These are phyloP conservation scores for Melanocharis versteri DNA, from an alignment of 2,113 vertebrate species.

Conservation along the genomic window DNA sequence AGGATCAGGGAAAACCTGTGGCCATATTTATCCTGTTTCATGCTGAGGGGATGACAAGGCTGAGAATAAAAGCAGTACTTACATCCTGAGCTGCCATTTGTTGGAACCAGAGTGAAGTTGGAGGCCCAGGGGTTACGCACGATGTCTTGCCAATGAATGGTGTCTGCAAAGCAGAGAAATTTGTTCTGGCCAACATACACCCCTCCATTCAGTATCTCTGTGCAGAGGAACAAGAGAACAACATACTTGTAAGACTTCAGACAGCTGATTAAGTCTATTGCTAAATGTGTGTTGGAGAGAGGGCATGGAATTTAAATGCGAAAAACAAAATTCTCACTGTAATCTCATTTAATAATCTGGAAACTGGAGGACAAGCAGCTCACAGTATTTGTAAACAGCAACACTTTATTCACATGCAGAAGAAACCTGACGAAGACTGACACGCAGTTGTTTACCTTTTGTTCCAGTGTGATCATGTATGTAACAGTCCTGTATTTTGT, in stretches of 20 bases:
- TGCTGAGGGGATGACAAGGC: not conserved
- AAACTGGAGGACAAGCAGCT: not conserved
- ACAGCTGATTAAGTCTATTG: not conserved
- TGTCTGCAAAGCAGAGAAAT: conserved; percentile 93
- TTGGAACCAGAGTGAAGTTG: conserved; percentile 91
- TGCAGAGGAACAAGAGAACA: conserved; percentile 26
- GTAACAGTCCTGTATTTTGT: not conserved
- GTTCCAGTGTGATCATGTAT: not conserved
- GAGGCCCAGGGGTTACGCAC: conserved; percentile 88
- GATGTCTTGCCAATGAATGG: conserved; percentile 95
- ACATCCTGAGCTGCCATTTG: conserved; percentile 92
- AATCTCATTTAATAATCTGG: not conserved
- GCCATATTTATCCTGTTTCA: not conserved
- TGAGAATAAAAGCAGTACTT: conserved; percentile 69
- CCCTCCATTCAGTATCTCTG: conserved; percentile 94
- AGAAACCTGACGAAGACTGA: not conserved
- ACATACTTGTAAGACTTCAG: not conserved
- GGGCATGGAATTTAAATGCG: not conserved
- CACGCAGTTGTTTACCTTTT: not conserved
- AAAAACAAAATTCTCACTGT: not conserved
- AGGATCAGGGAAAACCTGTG: not conserved
- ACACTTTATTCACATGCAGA: not conserved
- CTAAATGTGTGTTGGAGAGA: not conserved
- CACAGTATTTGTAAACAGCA: not conserved
- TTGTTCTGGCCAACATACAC: conserved; percentile 97